Evolutionary conservation across 2,888 invertebrate species (phyloP), one percentile per base, ranked within the genome.

Genomic region (Plemyria rubiginata): DNA sequence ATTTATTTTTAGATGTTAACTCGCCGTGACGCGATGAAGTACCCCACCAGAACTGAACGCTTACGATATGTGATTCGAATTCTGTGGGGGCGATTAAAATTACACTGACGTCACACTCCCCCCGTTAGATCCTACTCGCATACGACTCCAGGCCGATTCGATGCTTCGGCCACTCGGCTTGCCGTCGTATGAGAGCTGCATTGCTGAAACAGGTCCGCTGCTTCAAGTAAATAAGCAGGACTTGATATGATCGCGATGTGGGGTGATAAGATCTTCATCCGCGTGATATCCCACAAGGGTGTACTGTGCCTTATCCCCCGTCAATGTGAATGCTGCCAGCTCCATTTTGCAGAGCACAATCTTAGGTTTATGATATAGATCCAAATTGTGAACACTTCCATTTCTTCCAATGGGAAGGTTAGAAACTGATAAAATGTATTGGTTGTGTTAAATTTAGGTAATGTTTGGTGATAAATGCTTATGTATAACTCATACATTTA

Each of bases 1-100:
- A 82, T 81, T 82, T 79, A 81, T 80, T 80, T 74, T 75, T 82
- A 81, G 79, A 73, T 79, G 76, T 79, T 81, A 79, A 65, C 75
- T 77, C 77, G 74, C 76, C 71, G 75, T 65, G 75, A 68, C 72
- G 67, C 64, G 64, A 53, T 70, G 66, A 64, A 67, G 57, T 60
- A 60, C 60, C 65, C 65, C 65, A 61, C 65, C 65, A 65, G 65
- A 65, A 65, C 65, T 52, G 36, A 48, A 67, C 66, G 73, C 68
- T 72, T 68, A 49, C 50, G 48, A 57, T 9, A 49, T 32, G 48
- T 59, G 40, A 50, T 50, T 50, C 16, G 50, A 50, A 58, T 46
- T 45, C 45, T 43, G 46, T 52, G 52, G 46, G 56, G 45, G 38
- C 16, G 28, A 46, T 46, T 11, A 38, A 8, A 45, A 7, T 48